Conservation (phyloP, 2,113 vertebrate species). For the Xenus cinereus region DNA sequence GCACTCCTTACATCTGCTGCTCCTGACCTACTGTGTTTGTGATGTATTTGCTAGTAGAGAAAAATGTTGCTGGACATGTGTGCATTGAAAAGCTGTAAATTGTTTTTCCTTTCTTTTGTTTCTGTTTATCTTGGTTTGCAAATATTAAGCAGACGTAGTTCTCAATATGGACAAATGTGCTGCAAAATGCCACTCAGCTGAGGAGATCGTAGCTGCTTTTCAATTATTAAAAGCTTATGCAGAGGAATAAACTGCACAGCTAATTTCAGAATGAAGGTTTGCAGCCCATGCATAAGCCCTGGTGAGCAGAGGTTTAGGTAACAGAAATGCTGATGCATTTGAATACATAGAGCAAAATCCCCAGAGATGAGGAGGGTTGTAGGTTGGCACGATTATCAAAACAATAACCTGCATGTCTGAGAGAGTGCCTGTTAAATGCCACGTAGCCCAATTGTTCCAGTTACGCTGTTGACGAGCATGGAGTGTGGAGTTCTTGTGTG, state of each 20-base stretch:
- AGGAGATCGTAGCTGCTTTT: constrained; percentile 13
- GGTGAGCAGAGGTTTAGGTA: not conserved
- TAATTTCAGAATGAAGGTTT: constrained; percentile 14
- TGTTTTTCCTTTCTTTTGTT: constrained; percentile 59
- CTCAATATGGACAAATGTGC: constrained; percentile 51
- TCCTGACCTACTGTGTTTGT: constrained; percentile 29
- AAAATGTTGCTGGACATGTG: constrained; percentile 5
- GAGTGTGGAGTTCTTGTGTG: not conserved
- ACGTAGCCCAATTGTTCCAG: not conserved
- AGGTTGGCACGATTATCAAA: not conserved
- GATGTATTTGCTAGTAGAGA: constrained; percentile 48
- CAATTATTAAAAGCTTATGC: constrained; percentile 49
- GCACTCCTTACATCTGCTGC: constrained; percentile 17
- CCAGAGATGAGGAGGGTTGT: not conserved
- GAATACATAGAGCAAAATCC: not conserved
- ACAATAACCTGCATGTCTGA: not conserved
- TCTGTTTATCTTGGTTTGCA: constrained; percentile 64
- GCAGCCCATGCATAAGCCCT: not conserved
- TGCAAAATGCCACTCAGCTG: constrained; percentile 43
- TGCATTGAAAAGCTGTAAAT: constrained; percentile 28
- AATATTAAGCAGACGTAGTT: constrained; percentile 38
- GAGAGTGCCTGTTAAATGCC: not conserved
- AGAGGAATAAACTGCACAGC: constrained; percentile 1
- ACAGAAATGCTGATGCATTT: not conserved
- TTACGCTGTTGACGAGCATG: not conserved